These are phyloP conservation scores for Thaumetopoea pityocampa DNA, from an alignment of 1,140 invertebrate genomes.

Conservation along the genomic window DNA sequence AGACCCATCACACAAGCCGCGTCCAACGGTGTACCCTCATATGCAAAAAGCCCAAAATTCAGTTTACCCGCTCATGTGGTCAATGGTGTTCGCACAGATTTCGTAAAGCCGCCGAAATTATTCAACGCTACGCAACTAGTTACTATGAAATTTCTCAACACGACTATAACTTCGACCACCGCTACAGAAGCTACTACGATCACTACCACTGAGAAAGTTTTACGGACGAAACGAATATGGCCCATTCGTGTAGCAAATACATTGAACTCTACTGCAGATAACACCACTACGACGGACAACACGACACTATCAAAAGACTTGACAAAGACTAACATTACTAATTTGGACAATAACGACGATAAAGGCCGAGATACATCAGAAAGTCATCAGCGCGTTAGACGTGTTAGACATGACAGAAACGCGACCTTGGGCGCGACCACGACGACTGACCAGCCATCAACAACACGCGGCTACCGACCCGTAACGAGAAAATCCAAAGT, in stretches of 20 bases:
- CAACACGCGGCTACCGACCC: conserved; percentile 37
- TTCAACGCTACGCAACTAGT: conserved; percentile 30
- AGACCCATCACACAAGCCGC: conserved; percentile 33
- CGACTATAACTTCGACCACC: conserved; percentile 28
- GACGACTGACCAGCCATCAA: conserved; percentile 22
- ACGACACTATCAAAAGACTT: conserved; percentile 16
- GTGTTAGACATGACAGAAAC: conserved; percentile 28
- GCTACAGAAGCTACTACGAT: conserved; percentile 41
- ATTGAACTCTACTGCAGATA: conserved; percentile 34
- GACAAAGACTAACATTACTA: conserved; percentile 30
- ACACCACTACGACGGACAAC: conserved; percentile 19
- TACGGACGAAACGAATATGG: conserved; percentile 68
- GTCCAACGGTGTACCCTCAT: conserved; percentile 32
- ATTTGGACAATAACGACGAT: too few species aligned
- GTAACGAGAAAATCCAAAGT: conserved; percentile 44
- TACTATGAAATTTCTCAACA: too few species aligned
- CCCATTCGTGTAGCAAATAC: conserved; percentile 55
- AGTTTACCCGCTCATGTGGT: conserved; percentile 58
- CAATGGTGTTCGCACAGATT: conserved; percentile 52
- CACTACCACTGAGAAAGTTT: conserved; percentile 31
- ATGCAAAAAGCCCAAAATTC: conserved; percentile 47
- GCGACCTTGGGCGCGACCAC: conserved; percentile 17
- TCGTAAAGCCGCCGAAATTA: conserved; percentile 44
- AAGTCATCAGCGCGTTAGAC: conserved; percentile 22
- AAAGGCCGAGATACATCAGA: conserved; percentile 27